These are phyloP conservation scores for Microchrysa polita DNA, from an alignment of 2,888 invertebrate genomes.

Conservation along the genomic window DNA sequence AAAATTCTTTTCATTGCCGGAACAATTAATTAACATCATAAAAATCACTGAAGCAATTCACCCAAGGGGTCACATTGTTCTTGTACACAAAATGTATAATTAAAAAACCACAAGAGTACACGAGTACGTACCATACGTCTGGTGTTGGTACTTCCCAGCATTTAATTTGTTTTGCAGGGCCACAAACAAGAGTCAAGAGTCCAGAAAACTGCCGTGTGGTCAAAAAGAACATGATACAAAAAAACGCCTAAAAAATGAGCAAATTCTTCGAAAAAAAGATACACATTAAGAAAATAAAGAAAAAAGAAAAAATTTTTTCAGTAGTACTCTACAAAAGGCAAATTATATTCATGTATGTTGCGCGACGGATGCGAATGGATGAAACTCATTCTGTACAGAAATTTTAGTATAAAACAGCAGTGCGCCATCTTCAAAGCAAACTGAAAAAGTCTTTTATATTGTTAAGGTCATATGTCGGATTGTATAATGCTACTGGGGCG, in stretches of 20 bases:
- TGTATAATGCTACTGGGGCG: background rate
- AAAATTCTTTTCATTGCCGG: conserved; percentile 14
- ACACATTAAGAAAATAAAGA: too few species aligned
- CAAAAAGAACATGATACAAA: background rate
- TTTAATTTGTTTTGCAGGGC: background rate
- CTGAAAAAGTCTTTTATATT: background rate
- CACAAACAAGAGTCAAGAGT: background rate
- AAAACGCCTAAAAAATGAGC: background rate
- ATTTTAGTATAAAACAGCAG: background rate
- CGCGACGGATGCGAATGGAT: too few species aligned
- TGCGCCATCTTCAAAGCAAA: conserved; percentile 17
- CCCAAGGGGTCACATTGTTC: too few species aligned
- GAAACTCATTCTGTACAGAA: too few species aligned
- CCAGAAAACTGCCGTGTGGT: conserved; percentile 24
- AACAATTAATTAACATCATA: conserved; percentile 32
- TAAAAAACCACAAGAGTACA: conserved; percentile 9
- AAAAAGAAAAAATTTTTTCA: too few species aligned
- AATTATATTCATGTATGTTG: too few species aligned
- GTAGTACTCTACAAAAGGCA: too few species aligned
- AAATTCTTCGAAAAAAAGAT: too few species aligned
- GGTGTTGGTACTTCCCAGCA: conserved; percentile 16
- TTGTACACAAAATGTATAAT: conserved; percentile 11
- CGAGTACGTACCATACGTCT: too few species aligned
- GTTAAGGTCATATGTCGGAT: too few species aligned
- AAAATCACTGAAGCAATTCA: conserved; percentile 21